Base-by-base conservation (phyloP, 2,888 invertebrate species). In the Ceratothoa steindachneri region DNA sequence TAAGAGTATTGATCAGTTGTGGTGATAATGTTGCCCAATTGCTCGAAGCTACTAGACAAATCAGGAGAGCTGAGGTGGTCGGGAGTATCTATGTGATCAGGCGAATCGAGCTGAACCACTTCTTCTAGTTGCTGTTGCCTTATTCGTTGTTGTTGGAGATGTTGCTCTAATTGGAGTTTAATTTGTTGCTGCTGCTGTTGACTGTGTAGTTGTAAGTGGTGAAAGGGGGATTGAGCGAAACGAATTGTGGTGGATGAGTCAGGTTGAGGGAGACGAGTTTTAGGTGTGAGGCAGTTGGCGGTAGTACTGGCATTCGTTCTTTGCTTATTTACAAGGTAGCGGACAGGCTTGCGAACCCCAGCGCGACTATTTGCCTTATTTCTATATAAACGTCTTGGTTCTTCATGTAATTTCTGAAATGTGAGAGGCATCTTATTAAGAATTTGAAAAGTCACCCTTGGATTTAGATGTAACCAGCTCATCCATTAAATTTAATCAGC, bases 401-500 rank as follows among this genome's bases (percentile, higher is more conserved):
- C 79, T 67, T 79, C 79, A 55, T 79, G 79, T n/a, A 79, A 71
- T 60, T 77, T 77, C 77, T 77, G 72, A n/a, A 77, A 77, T 9
- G n/a, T 22, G 53, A 66, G 30, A 60, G 9, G 30, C 22, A 12
- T 30, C 15, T 30, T 66, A n/a, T n/a, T n/a, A n/a, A n/a, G n/a
- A n/a, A n/a, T n/a, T n/a, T n/a, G n/a, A n/a, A n/a, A n/a, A n/a
- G n/a, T n/a, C n/a, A n/a, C n/a, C n/a, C n/a, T n/a, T n/a, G n/a
- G n/a, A n/a, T n/a, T n/a, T n/a, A n/a, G n/a, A n/a, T n/a, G n/a
- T n/a, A n/a, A n/a, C n/a, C n/a, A 65, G 24, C 29, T 27, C 0
- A 24, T 5, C 27, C 30, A 15, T n/a, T 24, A 29, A 28, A 15
- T 41, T 15, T 19, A 24, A 9, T 22, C 15, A 27, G 22, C 29